phyloP scores from a whole-genome alignment of 2,888 invertebrate genomes.

The Ypsolopha scabrella region DNA sequence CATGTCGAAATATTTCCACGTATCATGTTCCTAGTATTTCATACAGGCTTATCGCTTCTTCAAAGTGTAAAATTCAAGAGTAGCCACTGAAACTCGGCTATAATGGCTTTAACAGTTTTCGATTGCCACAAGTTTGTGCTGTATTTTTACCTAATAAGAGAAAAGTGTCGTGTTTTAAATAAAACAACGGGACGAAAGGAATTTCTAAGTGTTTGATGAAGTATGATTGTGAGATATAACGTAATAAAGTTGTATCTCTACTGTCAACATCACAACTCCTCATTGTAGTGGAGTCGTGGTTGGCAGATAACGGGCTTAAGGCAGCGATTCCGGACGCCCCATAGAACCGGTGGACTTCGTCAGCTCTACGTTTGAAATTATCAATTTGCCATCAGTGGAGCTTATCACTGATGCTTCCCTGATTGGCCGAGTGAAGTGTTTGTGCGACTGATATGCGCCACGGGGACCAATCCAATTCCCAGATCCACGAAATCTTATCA shows the following conservation, averaged over 20 bases:
- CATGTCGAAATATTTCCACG: slow-evolving; percentile 67
- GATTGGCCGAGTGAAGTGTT: slow-evolving; percentile 65
- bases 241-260: slow-evolving; percentile 62
- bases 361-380: not conserved
- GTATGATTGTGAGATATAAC: slow-evolving; percentile 28
- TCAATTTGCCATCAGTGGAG: slow-evolving; percentile 11
- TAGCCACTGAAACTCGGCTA: too few species aligned
- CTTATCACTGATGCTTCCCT: slow-evolving; percentile 48
- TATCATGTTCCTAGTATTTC: slow-evolving; percentile 22
- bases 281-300: slow-evolving; percentile 33
- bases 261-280: slow-evolving; percentile 44
- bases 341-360: slow-evolving; percentile 9
- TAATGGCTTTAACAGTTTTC: too few species aligned
- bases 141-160: too few species aligned
- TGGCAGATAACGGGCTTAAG: slow-evolving; percentile 41
- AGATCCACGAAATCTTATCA: slow-evolving; percentile 57
- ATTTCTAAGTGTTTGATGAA: not conserved
- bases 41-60: not conserved
- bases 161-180: not conserved
- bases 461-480: slow-evolving; percentile 61
- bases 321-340: slow-evolving; percentile 33
- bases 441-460: slow-evolving; percentile 48
- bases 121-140: too few species aligned
- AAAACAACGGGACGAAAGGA: not conserved
- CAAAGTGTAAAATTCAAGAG: too few species aligned